phyloP scores from a whole-genome alignment of 2,888 invertebrate genomes.

The Xestia ashworthii region DNA sequence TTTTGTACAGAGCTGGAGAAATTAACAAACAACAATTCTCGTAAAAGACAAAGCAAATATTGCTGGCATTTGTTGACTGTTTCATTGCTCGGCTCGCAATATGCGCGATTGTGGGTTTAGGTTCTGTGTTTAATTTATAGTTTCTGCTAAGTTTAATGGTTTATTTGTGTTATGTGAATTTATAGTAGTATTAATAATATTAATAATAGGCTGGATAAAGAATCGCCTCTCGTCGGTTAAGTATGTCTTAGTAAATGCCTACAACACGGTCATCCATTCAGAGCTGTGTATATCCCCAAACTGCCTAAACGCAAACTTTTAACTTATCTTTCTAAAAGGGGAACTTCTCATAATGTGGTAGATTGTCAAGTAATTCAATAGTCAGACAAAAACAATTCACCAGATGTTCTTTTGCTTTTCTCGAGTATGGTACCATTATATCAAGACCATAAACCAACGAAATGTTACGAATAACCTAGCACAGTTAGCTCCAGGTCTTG shows the following conservation, averaged over 20 bases:
- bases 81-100: conserved; percentile 10
- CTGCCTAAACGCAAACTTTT: neutral
- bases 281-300: neutral
- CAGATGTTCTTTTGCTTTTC: neutral
- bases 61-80: conserved; percentile 40
- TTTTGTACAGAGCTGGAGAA: conserved; percentile 6
- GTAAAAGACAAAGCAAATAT: conserved; percentile 35
- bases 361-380: neutral
- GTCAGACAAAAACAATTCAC: neutral
- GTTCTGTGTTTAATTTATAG: conserved; percentile 6
- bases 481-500: neutral
- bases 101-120: conserved; percentile 6
- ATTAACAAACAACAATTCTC: conserved; percentile 45
- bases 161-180: conserved; percentile 13
- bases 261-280: neutral
- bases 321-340: too few species aligned
- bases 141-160: conserved; percentile 30
- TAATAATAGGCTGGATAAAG: conserved; percentile 1
- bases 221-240: neutral
- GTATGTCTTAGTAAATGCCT: neutral
- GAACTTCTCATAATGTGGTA: neutral
- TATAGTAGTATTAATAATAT: neutral
- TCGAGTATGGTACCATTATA: neutral
- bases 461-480: conserved; percentile 4
- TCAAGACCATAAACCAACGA: neutral